Evolutionary conservation across 2,797 vertebrate species (phyloP).

Genomic region (Clarias platycephalus): DNA sequence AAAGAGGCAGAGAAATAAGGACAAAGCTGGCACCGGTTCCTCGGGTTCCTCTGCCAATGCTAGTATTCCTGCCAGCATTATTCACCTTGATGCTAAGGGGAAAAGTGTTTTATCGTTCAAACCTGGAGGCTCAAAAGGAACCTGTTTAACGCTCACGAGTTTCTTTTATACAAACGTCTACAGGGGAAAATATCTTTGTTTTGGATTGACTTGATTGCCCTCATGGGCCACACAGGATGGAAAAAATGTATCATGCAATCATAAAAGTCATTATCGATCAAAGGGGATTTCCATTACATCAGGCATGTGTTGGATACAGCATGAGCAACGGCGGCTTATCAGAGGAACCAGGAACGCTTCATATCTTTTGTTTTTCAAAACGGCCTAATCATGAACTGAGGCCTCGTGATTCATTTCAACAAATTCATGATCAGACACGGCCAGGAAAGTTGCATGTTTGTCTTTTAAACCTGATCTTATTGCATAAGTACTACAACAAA

Average conservation of each 20-base stretch:
- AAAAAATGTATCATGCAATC: constrained; percentile 50
- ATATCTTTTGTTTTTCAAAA: constrained; percentile 3
- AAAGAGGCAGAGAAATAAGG: neutral
- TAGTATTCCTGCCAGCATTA: neutral
- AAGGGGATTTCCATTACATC: constrained; percentile 24
- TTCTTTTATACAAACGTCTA: neutral
- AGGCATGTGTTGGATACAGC: constrained; percentile 9
- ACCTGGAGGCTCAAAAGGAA: neutral
- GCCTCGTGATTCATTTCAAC: neutral
- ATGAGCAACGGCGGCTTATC: constrained; percentile 37
- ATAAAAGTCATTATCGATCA: constrained; percentile 54
- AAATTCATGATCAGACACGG: neutral
- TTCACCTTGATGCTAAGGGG: constrained; percentile 4
- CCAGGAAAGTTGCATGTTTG: neutral
- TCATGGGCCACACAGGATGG: constrained; percentile 56
- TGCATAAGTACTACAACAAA: neutral
- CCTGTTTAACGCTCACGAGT: constrained; percentile 22
- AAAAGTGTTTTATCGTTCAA: constrained; percentile 4
- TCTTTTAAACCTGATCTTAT: constrained; percentile 15
- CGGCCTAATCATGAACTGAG: neutral
- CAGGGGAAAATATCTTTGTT: constrained; percentile 4
- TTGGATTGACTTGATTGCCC: constrained; percentile 45
- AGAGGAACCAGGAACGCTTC: constrained; percentile 23
- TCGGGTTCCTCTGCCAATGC: constrained; percentile 13
- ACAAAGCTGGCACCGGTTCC: constrained; percentile 9